These are phyloP conservation scores for Nilaparvata lugens DNA, from an alignment of 1,140 invertebrate genomes.

Conservation along the genomic window DNA sequence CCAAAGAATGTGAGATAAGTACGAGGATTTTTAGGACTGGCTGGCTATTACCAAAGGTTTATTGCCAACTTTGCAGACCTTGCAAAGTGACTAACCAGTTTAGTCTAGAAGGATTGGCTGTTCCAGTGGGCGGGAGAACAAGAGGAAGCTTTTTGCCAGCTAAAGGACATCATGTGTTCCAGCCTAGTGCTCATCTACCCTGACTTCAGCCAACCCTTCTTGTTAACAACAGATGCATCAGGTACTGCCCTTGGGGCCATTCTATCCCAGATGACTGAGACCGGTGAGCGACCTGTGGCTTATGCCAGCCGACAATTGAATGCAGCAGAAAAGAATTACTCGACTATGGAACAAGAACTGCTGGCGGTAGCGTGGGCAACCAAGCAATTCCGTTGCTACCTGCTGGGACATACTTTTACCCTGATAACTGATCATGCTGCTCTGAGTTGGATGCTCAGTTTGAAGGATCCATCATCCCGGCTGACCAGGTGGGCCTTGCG, in stretches of 20 bases:
- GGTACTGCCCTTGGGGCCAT: slow-evolving; percentile 25
- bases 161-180: not conserved
- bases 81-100: slow-evolving; percentile 25
- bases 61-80: slow-evolving; percentile 29
- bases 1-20: slow-evolving; percentile 33
- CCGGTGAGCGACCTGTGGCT: slow-evolving; percentile 31
- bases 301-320: slow-evolving; percentile 36
- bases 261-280: slow-evolving; percentile 29
- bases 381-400: slow-evolving; percentile 38
- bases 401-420: slow-evolving; percentile 38
- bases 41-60: slow-evolving; percentile 35
- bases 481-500: slow-evolving; percentile 40
- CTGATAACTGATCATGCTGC: slow-evolving; percentile 43
- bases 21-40: slow-evolving; percentile 37
- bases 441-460: slow-evolving; percentile 32
- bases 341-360: slow-evolving; percentile 34
- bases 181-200: not conserved
- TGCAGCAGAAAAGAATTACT: slow-evolving; percentile 36
- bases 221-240: not conserved
- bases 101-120: too few relatives aligned
- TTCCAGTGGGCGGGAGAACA: slow-evolving; percentile 4
- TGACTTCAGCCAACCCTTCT: not conserved
- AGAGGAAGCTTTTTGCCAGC: slow-evolving; percentile 2
- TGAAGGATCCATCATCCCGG: slow-evolving; percentile 38
- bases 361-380: slow-evolving; percentile 36